Evolutionary conservation across 2,888 invertebrate species (phyloP).

Genomic region (Alloplasta piceator): DNA sequence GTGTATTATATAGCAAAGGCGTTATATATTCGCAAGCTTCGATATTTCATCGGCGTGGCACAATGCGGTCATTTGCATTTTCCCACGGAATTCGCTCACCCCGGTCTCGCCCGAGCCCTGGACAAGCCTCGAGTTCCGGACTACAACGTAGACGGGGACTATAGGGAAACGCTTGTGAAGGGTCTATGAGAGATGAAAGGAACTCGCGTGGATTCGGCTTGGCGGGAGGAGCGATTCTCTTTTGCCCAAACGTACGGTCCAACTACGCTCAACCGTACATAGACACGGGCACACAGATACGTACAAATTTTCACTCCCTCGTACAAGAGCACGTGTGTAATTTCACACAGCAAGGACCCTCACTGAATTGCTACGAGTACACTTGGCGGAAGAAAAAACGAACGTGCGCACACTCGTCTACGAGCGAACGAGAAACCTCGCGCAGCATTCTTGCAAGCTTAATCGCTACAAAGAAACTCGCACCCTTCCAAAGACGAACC

Average conservation of each 20-base stretch:
- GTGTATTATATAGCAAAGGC: background rate
- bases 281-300: background rate
- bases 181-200: constrained; percentile 35
- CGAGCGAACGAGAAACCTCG: background rate
- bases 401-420: constrained; percentile 2
- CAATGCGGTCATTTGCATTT: constrained; percentile 63
- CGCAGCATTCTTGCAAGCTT: too few species aligned
- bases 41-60: constrained; percentile 54
- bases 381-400: constrained; percentile 28
- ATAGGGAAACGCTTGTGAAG: background rate
- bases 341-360: constrained; percentile 4
- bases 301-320: background rate
- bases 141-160: constrained; percentile 6
- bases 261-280: too few species aligned
- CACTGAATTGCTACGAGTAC: constrained; percentile 5
- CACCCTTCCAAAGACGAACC: too few species aligned
- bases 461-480: too few species aligned
- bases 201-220: constrained; percentile 34
- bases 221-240: background rate
- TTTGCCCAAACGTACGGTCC: background rate
- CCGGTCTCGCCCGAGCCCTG: constrained; percentile 19
- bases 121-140: constrained; percentile 27
- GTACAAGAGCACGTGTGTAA: background rate
- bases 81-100: constrained; percentile 57
- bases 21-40: constrained; percentile 37